Evolutionary conservation across 2,113 vertebrate genomes (phyloP), one percentile per base, ranked within the genome.

Genomic region (Progne subis): DNA sequence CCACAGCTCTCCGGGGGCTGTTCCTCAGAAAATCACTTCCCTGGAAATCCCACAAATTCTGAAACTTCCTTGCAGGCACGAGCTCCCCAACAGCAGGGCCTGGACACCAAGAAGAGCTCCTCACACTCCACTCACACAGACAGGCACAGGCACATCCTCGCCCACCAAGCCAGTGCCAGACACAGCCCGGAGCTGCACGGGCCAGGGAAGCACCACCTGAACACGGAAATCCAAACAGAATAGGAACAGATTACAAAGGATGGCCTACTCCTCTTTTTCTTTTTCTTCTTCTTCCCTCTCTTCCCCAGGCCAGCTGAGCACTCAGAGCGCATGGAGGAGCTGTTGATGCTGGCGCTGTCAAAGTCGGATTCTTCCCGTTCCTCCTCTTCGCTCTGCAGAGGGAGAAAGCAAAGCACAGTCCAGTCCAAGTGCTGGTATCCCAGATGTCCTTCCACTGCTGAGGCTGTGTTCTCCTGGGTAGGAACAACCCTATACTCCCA

Each of bases 281-380:
- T 99, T 90, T 98, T 98, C 92, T 98, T 98, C 96, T 98, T 98
- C 89, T 98, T 99, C 47, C 98, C 97, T 97, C 98, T 99, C 97
- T 99, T 99, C 94, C 99, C 99, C 95, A 98, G 95, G 46, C 98
- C 98, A 12, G 98, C 97, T 0, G 98, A 98, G 95, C 98, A 98
- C 90, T 99, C 99, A 0, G 99, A 99, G 90, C 98, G 98, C 97
- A 99, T 88, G 1, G 99, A 99, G 96, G 98, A 98, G 97, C 99
- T 99, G 98, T 99, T 99, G 97, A 99, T 98, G 98, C 99, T 99
- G 98, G 99, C 98, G 1, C 98, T 99, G 98, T 99, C 99, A 5
- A 99, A 98, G 97, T 99, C 99, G 0, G 99, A 99, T 95, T 99
- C 99, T 74, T 99, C 99, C 68, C 98, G 97, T 64, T 99, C 99